phyloP scores from a whole-genome alignment of 2,888 invertebrate genomes.

The Melinopterus prodromus region DNA sequence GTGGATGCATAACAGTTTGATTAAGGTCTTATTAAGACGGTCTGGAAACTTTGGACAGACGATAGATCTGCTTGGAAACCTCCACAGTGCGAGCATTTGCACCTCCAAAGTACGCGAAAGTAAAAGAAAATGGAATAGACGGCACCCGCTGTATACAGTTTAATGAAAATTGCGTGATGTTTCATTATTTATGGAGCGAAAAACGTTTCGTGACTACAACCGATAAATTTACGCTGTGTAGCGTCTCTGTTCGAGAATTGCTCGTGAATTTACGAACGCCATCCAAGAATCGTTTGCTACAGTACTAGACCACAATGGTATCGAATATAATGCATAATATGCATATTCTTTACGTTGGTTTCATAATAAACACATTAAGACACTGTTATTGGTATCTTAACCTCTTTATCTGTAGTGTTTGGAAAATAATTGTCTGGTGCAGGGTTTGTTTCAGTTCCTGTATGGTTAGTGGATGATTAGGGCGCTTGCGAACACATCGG shows the following conservation, averaged over 20 bases:
- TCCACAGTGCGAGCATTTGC: no score
- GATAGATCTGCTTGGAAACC: no score
- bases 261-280: background rate
- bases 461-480: no score
- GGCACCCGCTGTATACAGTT: slow-evolving; percentile 14
- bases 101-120: background rate
- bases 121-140: background rate
- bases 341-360: no score
- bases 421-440: no score
- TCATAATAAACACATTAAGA: no score
- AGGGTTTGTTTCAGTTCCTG: no score
- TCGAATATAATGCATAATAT: background rate
- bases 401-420: no score
- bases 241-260: slow-evolving; percentile 12
- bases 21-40: no score
- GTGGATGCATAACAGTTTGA: no score
- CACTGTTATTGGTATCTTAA: no score
- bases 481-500: no score
- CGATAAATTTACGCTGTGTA: background rate
- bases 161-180: slow-evolving; percentile 26
- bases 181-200: slow-evolving; percentile 18
- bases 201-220: slow-evolving; percentile 16
- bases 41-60: background rate
- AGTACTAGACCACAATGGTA: background rate
- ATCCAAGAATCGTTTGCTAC: background rate